Conservation (phyloP, 30 jellyfish, hydroid and myxozoan genomes). For the Aurelia aurita complex sp. Pacific region DNA sequence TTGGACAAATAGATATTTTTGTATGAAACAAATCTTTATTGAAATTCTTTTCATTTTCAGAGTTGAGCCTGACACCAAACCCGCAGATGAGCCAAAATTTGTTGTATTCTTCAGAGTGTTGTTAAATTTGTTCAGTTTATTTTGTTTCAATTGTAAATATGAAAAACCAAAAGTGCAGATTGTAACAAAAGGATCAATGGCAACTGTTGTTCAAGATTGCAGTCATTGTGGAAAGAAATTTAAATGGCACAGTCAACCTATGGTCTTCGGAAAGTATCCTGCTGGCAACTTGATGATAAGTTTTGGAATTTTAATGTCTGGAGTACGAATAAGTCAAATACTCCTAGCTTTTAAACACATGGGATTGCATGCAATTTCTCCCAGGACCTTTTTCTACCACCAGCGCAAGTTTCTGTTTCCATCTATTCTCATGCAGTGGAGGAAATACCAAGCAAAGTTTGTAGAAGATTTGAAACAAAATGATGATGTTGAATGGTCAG, state of each 20-base stretch:
- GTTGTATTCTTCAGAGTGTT: slow-evolving; percentile 16
- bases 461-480: background rate
- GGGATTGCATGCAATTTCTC: slow-evolving; percentile 20
- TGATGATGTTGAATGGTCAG: slow-evolving; percentile 4
- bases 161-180: slow-evolving; percentile 16
- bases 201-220: slow-evolving; percentile 26
- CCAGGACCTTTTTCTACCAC: slow-evolving; percentile 2
- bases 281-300: background rate
- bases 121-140: slow-evolving; percentile 4
- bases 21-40: background rate
- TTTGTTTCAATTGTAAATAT: slow-evolving; percentile 19
- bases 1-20: too few species aligned
- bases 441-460: slow-evolving; percentile 1
- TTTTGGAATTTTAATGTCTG: slow-evolving; percentile 7
- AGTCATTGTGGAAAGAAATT: slow-evolving; percentile 14
- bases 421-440: slow-evolving; percentile 18
- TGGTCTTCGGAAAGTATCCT: background rate
- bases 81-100: too few species aligned
- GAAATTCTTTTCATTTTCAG: background rate
- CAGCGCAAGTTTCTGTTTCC: slow-evolving; percentile 20
- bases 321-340: slow-evolving; percentile 5
- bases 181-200: slow-evolving; percentile 29
- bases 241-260: slow-evolving; percentile 31
- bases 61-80: background rate
- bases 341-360: slow-evolving; percentile 6